Percentiles rank a stretch among this genome's conserved stretches.
Conservation (phyloP, 64 coral and sea anemone genomes). For the Catalaphyllia jardinei region DNA sequence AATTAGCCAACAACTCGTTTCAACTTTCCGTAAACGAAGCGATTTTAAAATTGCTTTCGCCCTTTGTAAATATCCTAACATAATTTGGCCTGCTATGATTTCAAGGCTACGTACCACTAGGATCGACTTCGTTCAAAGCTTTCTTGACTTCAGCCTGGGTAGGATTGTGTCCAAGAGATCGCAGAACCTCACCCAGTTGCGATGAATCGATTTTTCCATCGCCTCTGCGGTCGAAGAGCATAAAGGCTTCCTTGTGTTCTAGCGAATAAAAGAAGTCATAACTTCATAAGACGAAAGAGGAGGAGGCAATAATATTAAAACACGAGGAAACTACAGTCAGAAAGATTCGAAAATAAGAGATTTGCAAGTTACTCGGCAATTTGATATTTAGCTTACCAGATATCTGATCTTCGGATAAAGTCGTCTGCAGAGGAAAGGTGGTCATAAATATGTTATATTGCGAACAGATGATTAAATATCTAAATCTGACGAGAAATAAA, state of each 20-base stretch:
- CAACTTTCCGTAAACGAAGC: no score
- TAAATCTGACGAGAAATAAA: neutral
- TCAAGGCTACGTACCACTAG: constrained; percentile 7
- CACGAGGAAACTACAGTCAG: neutral
- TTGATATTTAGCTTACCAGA: constrained; percentile 19
- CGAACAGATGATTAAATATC: no score
- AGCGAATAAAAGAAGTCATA: neutral
- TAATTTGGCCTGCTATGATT: neutral
- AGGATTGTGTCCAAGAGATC: constrained; percentile 65
- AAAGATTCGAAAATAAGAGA: neutral
- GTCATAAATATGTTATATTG: neutral
- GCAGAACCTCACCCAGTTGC: constrained; percentile 62
- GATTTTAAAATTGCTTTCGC: no score
- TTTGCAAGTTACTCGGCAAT: neutral
- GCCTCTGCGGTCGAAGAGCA: constrained; percentile 64
- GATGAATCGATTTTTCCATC: constrained; percentile 58
- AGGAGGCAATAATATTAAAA: neutral
- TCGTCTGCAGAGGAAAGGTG: constrained; percentile 24
- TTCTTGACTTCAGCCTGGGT: constrained; percentile 54
- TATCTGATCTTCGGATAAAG: constrained; percentile 65
- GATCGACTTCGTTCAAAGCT: constrained; percentile 66
- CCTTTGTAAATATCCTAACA: neutral
- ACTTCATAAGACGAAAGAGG: neutral
- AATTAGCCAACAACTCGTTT: no score
- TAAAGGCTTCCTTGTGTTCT: constrained; percentile 75